These are phyloP conservation scores for Cheilosia pagana DNA, from an alignment of 2,888 invertebrate genomes.

Conservation along the genomic window DNA sequence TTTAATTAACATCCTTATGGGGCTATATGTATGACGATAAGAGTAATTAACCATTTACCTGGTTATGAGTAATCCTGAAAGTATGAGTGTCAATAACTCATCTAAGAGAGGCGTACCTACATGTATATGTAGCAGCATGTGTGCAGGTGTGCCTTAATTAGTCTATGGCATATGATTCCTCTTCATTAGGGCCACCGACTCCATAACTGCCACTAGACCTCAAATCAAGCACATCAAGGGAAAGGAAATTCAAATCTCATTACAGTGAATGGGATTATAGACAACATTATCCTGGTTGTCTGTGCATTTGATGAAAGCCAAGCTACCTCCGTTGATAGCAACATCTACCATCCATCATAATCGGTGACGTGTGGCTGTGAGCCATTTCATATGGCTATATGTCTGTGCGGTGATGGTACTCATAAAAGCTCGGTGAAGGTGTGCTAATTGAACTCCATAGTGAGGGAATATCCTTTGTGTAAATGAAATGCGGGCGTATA, in stretches of 20 bases:
- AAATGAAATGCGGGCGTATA: too few relatives aligned
- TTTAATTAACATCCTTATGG: constrained; percentile 52
- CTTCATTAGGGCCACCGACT: constrained; percentile 38
- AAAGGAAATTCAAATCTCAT: constrained; percentile 57
- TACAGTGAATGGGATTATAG: constrained; percentile 50
- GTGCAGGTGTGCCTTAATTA: constrained; percentile 16
- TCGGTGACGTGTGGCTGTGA: constrained; percentile 1
- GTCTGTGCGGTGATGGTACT: background rate
- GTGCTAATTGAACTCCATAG: constrained; percentile 1
- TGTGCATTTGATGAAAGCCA: constrained; percentile 14
- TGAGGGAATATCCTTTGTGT: background rate
- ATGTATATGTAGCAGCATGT: background rate
- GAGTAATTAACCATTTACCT: constrained; percentile 50
- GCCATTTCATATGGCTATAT: background rate
- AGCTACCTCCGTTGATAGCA: background rate
- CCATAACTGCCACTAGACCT: constrained; percentile 25
- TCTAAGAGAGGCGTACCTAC: too few relatives aligned
- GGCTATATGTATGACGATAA: constrained; percentile 26
- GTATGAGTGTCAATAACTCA: constrained; percentile 11
- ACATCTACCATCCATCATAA: background rate
- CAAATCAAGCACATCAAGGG: constrained; percentile 61
- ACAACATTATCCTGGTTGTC: constrained; percentile 36
- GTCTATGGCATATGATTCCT: constrained; percentile 42
- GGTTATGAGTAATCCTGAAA: constrained; percentile 41
- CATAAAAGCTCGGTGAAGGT: background rate